Evolutionary conservation across 30 jellyfish, hydroid and myxozoan species (phyloP).

Genomic region (Cassiopea xamachana): DNA sequence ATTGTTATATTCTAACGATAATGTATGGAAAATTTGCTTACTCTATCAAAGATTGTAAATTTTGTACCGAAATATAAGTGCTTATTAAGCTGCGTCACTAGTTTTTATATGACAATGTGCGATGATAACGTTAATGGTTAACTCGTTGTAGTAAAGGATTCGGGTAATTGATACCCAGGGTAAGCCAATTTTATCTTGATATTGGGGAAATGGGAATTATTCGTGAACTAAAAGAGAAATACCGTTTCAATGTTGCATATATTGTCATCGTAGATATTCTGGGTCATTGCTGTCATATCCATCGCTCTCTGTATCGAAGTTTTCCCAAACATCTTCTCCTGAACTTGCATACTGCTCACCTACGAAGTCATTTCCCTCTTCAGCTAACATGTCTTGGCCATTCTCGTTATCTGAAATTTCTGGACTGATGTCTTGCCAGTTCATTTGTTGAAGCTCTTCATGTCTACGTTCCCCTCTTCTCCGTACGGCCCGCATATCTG

Average conservation of each 20-base stretch:
- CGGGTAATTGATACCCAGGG: background rate
- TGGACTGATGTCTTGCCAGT: constrained; percentile 28
- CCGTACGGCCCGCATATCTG: constrained; percentile 53
- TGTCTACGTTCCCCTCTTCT: constrained; percentile 50
- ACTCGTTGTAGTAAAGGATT: background rate
- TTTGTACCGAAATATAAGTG: constrained; percentile 31
- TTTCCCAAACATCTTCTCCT: constrained; percentile 67
- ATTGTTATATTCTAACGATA: constrained; percentile 6
- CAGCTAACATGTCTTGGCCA: constrained; percentile 36
- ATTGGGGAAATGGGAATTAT: background rate
- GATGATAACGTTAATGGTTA: constrained; percentile 28
- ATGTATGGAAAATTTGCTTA: constrained; percentile 7
- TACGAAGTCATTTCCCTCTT: constrained; percentile 46
- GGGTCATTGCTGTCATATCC: constrained; percentile 80
- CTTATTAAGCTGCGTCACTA: constrained; percentile 11
- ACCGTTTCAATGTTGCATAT: constrained; percentile 5
- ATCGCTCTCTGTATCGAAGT: constrained; percentile 62
- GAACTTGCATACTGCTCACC: constrained; percentile 66
- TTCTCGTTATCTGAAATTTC: constrained; percentile 29
- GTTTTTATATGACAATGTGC: constrained; percentile 22
- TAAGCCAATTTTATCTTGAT: background rate
- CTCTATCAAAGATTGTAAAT: constrained; percentile 7
- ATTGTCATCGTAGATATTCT: constrained; percentile 60
- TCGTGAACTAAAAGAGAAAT: background rate
- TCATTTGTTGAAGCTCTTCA: constrained; percentile 22